Base-by-base conservation (phyloP, 2,888 invertebrate species). In the Notodonta ziczac region DNA sequence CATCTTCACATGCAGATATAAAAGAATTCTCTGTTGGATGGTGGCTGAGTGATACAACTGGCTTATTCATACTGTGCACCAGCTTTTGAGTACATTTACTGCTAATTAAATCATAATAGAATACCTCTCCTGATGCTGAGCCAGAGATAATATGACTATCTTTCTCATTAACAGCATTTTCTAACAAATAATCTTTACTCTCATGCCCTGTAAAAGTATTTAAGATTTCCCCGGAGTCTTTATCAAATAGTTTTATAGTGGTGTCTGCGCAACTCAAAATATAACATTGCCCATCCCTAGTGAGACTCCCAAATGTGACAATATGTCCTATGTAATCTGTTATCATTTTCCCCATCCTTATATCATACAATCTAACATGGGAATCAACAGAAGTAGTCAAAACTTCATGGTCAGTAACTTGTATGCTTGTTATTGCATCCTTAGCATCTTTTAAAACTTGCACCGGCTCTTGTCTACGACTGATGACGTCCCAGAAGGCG, bases 231-330 rank as follows among this genome's bases (percentile, higher is more conserved):
- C 93, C 93, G 0, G 91, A 85, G 59, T 93, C 93, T 89, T 98
- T 99, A 85, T 99, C 99, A 73, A 99, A 95, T 57, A 99, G 93
- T 79, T 97, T 96, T 1, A 99, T 93, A 0, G 95, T 95, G 73
- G 96, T 96, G 86, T 99, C 98, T 7, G 97, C 95, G 73, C 98
- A 97, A 73, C 98, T 97, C 1, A 96, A 95, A 16, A 99, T 93
- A 65, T 97, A 94, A 82, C 99, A 99, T 81, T 99, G 99, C 0
- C 97, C 97, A 86, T 99, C 99, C 73, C 97, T 95, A 0, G 99
- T 98, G 74, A 99, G 95, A 66, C 95, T 96, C 0, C 97, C 96
- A 81, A 96, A 97, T 0, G 98, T 98, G 2, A 99, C 94, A 4
- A 98, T 94, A 95, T 97, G 95, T 69, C 98, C 98, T 58, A 98